Base-by-base conservation (phyloP, 2,888 invertebrate genomes). In the Metopia argyrocephala region DNA sequence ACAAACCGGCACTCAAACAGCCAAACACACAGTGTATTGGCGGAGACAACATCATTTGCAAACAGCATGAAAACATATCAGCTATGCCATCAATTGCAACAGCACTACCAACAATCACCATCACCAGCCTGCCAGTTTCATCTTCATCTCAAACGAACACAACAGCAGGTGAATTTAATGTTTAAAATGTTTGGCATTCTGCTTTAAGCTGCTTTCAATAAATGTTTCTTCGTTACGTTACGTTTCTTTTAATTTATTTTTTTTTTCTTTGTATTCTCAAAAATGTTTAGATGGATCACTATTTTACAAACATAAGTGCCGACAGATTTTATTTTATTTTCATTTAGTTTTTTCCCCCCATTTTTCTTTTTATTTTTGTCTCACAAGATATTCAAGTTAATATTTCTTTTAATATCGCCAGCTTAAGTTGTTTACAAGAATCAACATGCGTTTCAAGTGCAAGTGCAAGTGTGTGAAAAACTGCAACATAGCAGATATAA, bases 1-100 rank as follows among this genome's bases (percentile, higher is more conserved):
- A 20, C 28, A 20, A 2, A 59, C 20, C 5, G n/a, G 15, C 4
- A 59, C 82, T 82, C 87, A 85, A 82, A 82, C 86, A 84, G 85
- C 83, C 82, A 68, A 21, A 56, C 64, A 25, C 62, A 31, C 27
- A 76, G 38, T 20, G 20, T 21, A 25, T 18, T 12, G n/a, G 20
- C 28, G 31, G 2, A 23, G 48, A 65, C 73, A 69, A 66, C 70
- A 73, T 64, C 74, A 74, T 65, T 69, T 81, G 48, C 74, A 70
- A 59, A 45, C 31, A 76, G 48, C 56, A 48, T 62, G 62, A 5
- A 76, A 64, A 69, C 69, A 73, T 78, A 66, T 71, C 78, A 73
- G 15, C 61, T 31, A 56, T 66, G 25, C 66, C 61, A 76, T 73
- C 68, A 68, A 68, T 74, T 81, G 73, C 73, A 74, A 2, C 48